These are phyloP conservation scores for Psilopogon haemacephalus DNA, from an alignment of 2,113 vertebrate genomes.

Conservation along the genomic window DNA sequence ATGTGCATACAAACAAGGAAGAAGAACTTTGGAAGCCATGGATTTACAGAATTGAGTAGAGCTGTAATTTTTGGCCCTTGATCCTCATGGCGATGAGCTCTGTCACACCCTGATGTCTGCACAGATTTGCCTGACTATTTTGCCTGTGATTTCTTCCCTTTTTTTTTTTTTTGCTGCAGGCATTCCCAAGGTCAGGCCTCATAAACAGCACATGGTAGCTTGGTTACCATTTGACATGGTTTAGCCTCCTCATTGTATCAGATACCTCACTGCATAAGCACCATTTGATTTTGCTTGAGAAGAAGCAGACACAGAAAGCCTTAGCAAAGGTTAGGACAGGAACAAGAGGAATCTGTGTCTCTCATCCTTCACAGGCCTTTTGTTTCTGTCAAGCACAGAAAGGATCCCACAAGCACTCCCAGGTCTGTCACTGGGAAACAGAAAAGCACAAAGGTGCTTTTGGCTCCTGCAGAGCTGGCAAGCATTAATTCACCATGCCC, in stretches of 20 bases:
- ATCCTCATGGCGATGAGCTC: neutral
- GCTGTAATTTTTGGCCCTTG: neutral
- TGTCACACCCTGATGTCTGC: neutral
- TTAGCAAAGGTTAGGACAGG: neutral
- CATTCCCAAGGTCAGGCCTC: neutral
- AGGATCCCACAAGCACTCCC: neutral
- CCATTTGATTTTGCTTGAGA: neutral
- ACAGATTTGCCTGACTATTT: neutral
- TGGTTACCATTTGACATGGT: neutral
- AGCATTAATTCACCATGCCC: neutral
- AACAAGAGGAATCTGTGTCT: neutral
- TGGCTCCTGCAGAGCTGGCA: neutral
- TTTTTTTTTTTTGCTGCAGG: neutral
- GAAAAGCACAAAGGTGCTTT: neutral
- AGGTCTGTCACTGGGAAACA: neutral
- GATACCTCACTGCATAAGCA: neutral
- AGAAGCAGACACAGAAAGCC: neutral
- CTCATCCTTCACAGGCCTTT: neutral
- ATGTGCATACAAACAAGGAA: neutral
- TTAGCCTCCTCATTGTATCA: neutral
- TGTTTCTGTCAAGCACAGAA: neutral
- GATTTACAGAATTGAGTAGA: neutral
- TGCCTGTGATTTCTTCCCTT: neutral
- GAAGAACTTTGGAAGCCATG: neutral
- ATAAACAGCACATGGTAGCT: neutral